Evolutionary conservation across 1,140 invertebrate genomes (phyloP), one percentile per base, ranked within the genome.

Genomic region (Coelopa frigida): DNA sequence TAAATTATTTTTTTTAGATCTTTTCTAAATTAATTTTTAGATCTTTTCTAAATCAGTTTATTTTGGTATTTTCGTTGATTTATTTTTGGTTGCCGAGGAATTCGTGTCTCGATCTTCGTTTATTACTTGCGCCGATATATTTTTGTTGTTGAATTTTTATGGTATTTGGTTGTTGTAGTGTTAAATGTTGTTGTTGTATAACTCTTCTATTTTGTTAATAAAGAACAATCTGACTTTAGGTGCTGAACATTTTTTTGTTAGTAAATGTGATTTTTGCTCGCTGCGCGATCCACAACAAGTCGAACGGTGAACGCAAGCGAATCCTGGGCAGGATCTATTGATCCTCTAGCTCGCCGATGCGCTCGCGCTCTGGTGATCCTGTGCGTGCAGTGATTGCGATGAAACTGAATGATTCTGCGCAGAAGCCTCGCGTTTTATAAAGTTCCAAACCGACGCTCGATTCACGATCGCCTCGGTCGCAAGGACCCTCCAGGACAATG

Each of bases 391-490:
- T 55, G 53, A 59, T 63, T 66, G 62, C 65, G 66, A 66, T 66
- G 62, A 66, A 66, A 66, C 62, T 66, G 62, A 66, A 63, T 63
- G 59, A 61, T 57, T 63, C 60, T 63, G 51, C 62, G 62, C 59
- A 66, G 56, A 52, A 59, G 53, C 44, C 51, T 42, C 35, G 44
- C 50, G 23, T 66, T 66, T 56, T 66, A 66, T 66, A 66, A 57
- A 40, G 33, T 21, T 10, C 38, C 44, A 37, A n/a, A n/a, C n/a
- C n/a, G n/a, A n/a, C n/a, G n/a, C n/a, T n/a, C n/a, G n/a, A n/a
- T n/a, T n/a, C n/a, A n/a, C n/a, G n/a, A n/a, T 35, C 21, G 22
- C 40, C 44, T 56, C 54, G 58, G 48, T 43, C 54, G 50, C 35
- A 57, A 54, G 59, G 56, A 32, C 45, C 24, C 27, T 32, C 3